A percentile compares a stretch with the other conserved stretches of the same genome.
Evolutionary conservation across 2,888 invertebrate genomes (phyloP).

Genomic region (Nineta flava): DNA sequence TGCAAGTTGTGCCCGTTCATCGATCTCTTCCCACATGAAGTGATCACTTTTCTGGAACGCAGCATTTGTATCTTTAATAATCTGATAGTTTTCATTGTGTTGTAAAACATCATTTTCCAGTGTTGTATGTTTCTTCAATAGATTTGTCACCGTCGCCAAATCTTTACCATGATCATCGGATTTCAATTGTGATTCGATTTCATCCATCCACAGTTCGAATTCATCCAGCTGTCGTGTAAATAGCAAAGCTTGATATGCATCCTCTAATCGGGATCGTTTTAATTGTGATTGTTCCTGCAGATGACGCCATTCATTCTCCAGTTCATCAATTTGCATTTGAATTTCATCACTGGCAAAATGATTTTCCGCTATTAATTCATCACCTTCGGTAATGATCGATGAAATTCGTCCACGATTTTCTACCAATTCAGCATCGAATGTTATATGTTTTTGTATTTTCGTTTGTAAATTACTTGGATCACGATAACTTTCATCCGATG

Average conservation of each 20-base stretch:
- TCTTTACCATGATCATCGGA: constrained; percentile 77
- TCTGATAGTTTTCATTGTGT: constrained; percentile 68
- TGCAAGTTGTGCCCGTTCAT: constrained; percentile 49
- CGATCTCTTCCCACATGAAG: constrained; percentile 79
- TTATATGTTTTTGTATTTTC: constrained; percentile 89
- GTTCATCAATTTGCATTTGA: constrained; percentile 59
- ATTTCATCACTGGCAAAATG: constrained; percentile 85
- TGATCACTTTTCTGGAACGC: constrained; percentile 67
- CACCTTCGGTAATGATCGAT: constrained; percentile 66
- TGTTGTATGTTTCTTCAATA: constrained; percentile 63
- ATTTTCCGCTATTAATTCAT: constrained; percentile 53
- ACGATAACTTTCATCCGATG: constrained; percentile 82
- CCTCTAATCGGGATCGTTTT: constrained; percentile 71
- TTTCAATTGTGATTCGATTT: constrained; percentile 59
- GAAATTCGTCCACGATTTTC: constrained; percentile 80
- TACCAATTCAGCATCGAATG: constrained; percentile 86
- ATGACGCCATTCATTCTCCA: constrained; percentile 77
- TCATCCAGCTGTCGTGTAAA: constrained; percentile 84
- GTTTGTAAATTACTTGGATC: constrained; percentile 94
- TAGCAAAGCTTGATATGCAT: constrained; percentile 80
- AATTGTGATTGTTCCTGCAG: constrained; percentile 66
- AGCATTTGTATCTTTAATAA: constrained; percentile 61
- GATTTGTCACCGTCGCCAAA: constrained; percentile 66
- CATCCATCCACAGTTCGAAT: constrained; percentile 86
- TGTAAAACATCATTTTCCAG: constrained; percentile 76